Base-by-base conservation (phyloP, 2,888 invertebrate species). In the Ephialtes manifestator region DNA sequence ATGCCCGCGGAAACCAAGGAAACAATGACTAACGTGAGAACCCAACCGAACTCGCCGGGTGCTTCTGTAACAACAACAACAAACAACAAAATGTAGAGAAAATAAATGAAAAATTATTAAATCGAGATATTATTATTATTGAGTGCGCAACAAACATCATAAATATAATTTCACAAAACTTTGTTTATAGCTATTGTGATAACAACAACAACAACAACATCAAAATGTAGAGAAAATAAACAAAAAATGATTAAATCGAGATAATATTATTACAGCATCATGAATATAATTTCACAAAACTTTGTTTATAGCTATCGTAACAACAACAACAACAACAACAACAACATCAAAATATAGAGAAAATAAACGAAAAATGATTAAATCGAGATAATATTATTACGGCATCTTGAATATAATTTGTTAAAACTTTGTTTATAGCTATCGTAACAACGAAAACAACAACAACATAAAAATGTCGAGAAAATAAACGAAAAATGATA, bases 1-100 rank as follows among this genome's bases (percentile, higher is more conserved):
- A 97, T 95, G 82, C 96, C 95, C 84, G 97, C 97, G 81, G 97
- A 97, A 90, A 96, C 94, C 89, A 97, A 94, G 46, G 97, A 97
- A 86, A 97, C 97, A 93, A 97, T 96, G 88, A 96, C 95, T 91
- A 97, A 93, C 71, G 96, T 96, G 87, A 97, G 94, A 63, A 96
- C 95, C 97, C 96, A 97, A 89, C 96, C 96, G 88, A 96, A 94
- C 94, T 96, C 96, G 78, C 95, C 96, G 79, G 96, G 95, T 90
- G 95, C 94, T 93, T 95, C 95, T 95, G 95, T 83, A 95, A 95
- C 87, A 91, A 91, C 90, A 86, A 87, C 85, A 87, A 85, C 46
- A 46, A 60, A 58, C 8, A 60, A 46, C 68, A 60, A 28, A 51
- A 39, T 4, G 39, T 7, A 20, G 35, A 70, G 60, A 20, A 55